Evolutionary conservation across 37 sponge, comb jelly and placozoan genomes (phyloP).

Genomic region (Ianthella basta): DNA sequence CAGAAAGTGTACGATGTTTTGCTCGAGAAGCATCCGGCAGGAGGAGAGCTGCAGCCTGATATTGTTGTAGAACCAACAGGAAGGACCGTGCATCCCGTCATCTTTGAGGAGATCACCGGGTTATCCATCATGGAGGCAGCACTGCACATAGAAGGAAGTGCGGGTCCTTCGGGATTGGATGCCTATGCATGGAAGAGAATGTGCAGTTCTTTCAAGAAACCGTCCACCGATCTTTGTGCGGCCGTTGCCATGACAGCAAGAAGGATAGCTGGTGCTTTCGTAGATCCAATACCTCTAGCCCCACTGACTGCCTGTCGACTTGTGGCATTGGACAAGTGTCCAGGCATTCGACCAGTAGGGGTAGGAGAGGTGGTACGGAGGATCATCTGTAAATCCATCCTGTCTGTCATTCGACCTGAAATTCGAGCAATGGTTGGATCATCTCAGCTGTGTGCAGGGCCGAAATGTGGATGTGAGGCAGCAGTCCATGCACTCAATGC

Average conservation of each 20-base stretch:
- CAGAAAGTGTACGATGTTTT: neutral
- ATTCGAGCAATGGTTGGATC: neutral
- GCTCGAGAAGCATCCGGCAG: conserved; percentile 4
- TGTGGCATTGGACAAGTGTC: conserved; percentile 13
- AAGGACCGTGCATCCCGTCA: neutral
- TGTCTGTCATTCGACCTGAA: neutral
- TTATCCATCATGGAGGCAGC: conserved; percentile 18
- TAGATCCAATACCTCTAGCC: neutral
- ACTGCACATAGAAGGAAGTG: neutral
- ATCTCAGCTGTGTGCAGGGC: conserved; percentile 9
- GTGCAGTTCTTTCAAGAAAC: conserved; percentile 9
- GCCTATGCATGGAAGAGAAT: conserved; percentile 11
- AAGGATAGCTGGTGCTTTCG: neutral
- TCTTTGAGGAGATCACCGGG: neutral
- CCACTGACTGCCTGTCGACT: conserved; percentile 21
- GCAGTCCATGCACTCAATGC: neutral
- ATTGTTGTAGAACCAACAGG: neutral
- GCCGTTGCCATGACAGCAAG: neutral
- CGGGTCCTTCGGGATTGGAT: conserved; percentile 1
- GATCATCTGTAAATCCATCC: conserved; percentile 12
- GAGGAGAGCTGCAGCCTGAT: neutral
- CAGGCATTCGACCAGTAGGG: conserved; percentile 23
- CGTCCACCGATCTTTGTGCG: neutral
- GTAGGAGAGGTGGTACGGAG: conserved; percentile 11
- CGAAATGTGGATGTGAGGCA: neutral